These are phyloP conservation scores for Pemphigus obesinymphae DNA, from an alignment of 1,140 invertebrate species.

Conservation along the genomic window DNA sequence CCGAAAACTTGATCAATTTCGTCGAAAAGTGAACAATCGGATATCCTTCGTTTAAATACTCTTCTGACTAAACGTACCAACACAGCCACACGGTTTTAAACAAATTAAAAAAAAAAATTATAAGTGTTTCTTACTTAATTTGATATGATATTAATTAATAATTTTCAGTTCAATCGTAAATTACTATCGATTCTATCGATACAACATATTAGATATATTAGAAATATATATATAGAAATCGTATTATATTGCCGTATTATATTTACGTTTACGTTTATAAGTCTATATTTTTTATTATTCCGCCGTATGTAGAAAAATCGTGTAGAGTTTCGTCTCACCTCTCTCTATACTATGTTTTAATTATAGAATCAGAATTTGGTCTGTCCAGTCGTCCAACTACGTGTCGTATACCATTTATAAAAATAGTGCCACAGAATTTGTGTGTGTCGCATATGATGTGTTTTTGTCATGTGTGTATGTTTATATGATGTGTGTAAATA, in stretches of 20 bases:
- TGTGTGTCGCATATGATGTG: background rate
- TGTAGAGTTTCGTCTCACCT: constrained; percentile 38
- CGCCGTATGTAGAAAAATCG: constrained; percentile 21
- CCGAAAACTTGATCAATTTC: constrained; percentile 32
- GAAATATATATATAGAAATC: too few species aligned
- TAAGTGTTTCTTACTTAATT: background rate
- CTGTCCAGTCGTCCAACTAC: constrained; percentile 27
- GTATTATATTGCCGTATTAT: too few species aligned
- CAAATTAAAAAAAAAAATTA: background rate
- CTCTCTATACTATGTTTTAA: constrained; percentile 21
- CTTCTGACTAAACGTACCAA: background rate
- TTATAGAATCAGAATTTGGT: constrained; percentile 40
- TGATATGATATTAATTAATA: background rate
- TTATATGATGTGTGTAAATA: background rate
- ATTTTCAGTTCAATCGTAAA: background rate
- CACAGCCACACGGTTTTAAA: background rate
- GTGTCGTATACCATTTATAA: constrained; percentile 36
- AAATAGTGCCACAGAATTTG: constrained; percentile 24
- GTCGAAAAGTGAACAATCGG: constrained; percentile 1
- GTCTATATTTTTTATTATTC: background rate
- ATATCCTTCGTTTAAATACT: constrained; percentile 1
- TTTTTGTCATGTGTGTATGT: background rate
- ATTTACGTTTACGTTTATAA: background rate
- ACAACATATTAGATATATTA: too few species aligned
- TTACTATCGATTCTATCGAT: background rate